Conservation (phyloP, 1,140 invertebrate species). For the Heterodera schachtii region DNA sequence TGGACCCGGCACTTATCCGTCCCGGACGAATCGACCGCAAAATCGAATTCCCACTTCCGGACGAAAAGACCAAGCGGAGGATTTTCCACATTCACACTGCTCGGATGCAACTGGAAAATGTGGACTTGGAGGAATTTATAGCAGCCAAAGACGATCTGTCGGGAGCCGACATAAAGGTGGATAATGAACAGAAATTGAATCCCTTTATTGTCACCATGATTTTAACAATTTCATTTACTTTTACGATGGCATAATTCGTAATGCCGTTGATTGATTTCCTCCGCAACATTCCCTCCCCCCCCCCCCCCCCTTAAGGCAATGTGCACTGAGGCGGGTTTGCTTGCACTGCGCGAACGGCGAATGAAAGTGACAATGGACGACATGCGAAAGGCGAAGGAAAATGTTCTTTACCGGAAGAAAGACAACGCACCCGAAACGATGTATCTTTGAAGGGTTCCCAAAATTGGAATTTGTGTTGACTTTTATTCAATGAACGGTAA, state of each 20-base stretch:
- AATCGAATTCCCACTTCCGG: constrained; percentile 97
- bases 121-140: constrained; percentile 94
- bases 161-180: constrained; percentile 82
- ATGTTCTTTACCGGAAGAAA: constrained; percentile 97
- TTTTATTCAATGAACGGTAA: too few species aligned
- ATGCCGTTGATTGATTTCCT: too few species aligned
- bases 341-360: constrained; percentile 91
- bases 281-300: neutral
- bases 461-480: too few species aligned
- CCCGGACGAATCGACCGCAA: constrained; percentile 98
- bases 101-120: constrained; percentile 95
- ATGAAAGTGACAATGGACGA: constrained; percentile 99
- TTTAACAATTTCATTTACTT: too few species aligned
- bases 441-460: constrained; percentile 77
- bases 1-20: constrained; percentile 96
- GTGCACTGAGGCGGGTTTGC: constrained; percentile 96
- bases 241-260: too few species aligned
- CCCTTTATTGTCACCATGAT: too few species aligned
- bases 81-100: constrained; percentile 99
- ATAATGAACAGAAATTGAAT: neutral
- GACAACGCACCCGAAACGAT: constrained; percentile 98
- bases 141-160: constrained; percentile 99
- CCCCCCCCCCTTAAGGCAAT: constrained; percentile 77
- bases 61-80: constrained; percentile 96
- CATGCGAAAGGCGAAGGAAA: constrained; percentile 99